Evolutionary conservation across 2,888 invertebrate genomes (phyloP).

Genomic region (Blera fallax): DNA sequence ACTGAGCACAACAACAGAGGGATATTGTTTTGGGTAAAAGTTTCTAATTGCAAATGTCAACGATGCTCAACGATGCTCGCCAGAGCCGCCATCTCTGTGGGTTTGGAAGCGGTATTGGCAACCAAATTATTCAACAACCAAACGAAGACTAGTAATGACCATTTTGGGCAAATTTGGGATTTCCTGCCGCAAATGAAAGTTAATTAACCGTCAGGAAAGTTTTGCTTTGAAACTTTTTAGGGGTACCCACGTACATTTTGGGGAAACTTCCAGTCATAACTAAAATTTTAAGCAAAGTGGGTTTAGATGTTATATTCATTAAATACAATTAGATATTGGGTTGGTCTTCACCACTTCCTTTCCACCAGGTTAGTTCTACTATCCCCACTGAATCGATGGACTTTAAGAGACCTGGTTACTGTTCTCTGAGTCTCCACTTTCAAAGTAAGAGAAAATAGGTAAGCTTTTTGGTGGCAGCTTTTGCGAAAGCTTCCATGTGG

Average conservation of each 20-base stretch:
- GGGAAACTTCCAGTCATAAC: constrained; percentile 1
- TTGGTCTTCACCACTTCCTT: background rate
- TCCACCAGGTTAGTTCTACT: background rate
- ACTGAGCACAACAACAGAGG: background rate
- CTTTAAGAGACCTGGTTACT: background rate
- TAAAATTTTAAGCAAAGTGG: background rate
- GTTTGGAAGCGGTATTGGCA: background rate
- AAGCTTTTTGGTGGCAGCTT: background rate
- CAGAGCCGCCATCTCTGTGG: background rate
- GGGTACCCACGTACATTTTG: background rate
- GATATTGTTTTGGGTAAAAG: constrained; percentile 12
- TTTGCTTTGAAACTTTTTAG: background rate
- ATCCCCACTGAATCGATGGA: too few relatives aligned
- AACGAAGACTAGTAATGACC: background rate
- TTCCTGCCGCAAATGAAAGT: constrained; percentile 10
- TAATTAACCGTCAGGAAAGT: constrained; percentile 33
- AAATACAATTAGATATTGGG: constrained; percentile 30
- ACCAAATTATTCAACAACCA: background rate
- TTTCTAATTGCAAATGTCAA: constrained; percentile 62
- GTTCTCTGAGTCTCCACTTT: background rate
- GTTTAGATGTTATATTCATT: constrained; percentile 24
- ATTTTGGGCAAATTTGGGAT: constrained; percentile 4
- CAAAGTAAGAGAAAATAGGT: background rate
- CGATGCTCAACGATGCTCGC: background rate
- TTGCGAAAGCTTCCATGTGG: background rate